A percentile compares a stretch with the other conserved stretches of the same genome.
phyloP scores from a whole-genome alignment of 2,797 vertebrate genomes.

The Sebastes elongatus region DNA sequence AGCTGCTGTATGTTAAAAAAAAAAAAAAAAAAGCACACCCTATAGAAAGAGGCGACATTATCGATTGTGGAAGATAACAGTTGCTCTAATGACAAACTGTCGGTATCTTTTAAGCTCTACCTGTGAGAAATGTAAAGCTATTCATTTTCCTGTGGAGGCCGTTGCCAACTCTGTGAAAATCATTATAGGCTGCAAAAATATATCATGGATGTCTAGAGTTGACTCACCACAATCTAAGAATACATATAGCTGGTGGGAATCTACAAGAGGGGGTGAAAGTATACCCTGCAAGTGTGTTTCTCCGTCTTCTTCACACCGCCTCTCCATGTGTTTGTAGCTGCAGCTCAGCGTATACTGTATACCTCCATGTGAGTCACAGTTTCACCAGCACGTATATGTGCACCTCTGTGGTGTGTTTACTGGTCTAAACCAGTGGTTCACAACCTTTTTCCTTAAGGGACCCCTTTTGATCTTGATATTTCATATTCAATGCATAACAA shows the following conservation, averaged over 20 bases:
- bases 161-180: slow-evolving; percentile 19
- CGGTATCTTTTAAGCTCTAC: not conserved
- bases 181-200: slow-evolving; percentile 53
- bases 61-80: not conserved
- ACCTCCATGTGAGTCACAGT: slow-evolving; percentile 20
- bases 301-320: not conserved
- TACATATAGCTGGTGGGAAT: slow-evolving; percentile 49
- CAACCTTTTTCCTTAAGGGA: too few relatives aligned
- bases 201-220: slow-evolving; percentile 38
- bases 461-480: too few relatives aligned
- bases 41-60: not conserved
- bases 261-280: slow-evolving; percentile 18
- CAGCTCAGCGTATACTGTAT: not conserved
- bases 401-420: slow-evolving; percentile 29
- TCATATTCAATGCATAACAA: too few relatives aligned
- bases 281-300: not conserved
- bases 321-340: not conserved
- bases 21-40: not conserved
- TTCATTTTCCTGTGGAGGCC: slow-evolving; percentile 16
- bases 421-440: not conserved
- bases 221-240: slow-evolving; percentile 64
- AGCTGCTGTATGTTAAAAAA: not conserved
- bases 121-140: slow-evolving; percentile 20
- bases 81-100: not conserved
- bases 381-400: not conserved